Base-by-base conservation (phyloP, 2,113 vertebrate genomes). In the Sporophila hypoxantha region DNA sequence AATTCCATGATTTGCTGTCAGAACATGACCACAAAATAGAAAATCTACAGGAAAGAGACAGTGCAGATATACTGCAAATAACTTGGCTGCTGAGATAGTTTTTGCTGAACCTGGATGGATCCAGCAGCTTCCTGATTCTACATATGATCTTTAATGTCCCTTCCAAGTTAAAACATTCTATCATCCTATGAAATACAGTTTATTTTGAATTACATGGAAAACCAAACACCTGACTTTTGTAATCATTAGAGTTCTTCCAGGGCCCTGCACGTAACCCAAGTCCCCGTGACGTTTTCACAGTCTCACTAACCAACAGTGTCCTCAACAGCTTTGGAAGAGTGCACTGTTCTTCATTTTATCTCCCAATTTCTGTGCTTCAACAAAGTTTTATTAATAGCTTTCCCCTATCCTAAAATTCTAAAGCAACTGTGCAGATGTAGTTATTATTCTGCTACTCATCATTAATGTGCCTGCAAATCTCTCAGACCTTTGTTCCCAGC, bases 401-500 rank as follows among this genome's bases (percentile, higher is more conserved):
- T 11, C 20, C 17, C 30, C 14, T 9, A 26, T 34, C 39, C 47
- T 82, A 82, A 76, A 59, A 30, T n/a, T 66, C 73, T 39, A 37
- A 64, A 75, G 61, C 36, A 52, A 15, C 27, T 20, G 36, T 61
- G 64, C n/a, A 62, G 53, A 30, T 56, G n/a, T 26, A 52, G 36
- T 30, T 75, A 42, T 78, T 81, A 81, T 82, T 85, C 78, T 89
- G n/a, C 30, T 87, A 9, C 59, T 79, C 36, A 20, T 71, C 42
- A 42, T 61, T 56, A 80, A 15, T 2, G 0, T 57, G 66, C 37
- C 66, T 64, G n/a, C 30, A 52, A 91, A 88, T 74, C 52, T 66
- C 36, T 53, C 39, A 77, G 82, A 82, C 69, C 61, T 89, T 87
- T 93, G 85, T 4, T 82, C 82, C 61, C 0, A 0, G 73, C 44